A percentile compares a stretch with the other conserved stretches of the same genome.
Evolutionary conservation across 30 jellyfish, hydroid and myxozoan species (phyloP).

Genomic region (Aurelia aurita complex sp. Pacific): DNA sequence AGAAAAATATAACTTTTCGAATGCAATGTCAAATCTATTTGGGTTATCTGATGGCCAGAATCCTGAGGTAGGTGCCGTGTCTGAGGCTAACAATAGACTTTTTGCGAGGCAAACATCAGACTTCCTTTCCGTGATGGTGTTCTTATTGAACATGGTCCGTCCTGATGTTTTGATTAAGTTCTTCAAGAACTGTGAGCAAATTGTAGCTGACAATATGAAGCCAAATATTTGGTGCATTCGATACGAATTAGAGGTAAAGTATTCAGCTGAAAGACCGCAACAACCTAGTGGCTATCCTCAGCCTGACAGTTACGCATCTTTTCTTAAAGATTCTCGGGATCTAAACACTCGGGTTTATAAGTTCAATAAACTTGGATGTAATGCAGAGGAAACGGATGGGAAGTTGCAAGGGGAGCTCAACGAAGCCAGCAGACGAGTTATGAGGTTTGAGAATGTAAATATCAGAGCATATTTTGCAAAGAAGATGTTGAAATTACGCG

Average conservation of each 20-base stretch:
- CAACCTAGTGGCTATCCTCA: too few relatives aligned
- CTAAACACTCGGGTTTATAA: too few relatives aligned
- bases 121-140: constrained; percentile 12
- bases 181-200: constrained; percentile 17
- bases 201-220: not conserved
- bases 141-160: constrained; percentile 11
- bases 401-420: too few relatives aligned
- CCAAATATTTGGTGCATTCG: constrained; percentile 18
- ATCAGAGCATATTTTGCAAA: too few relatives aligned
- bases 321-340: too few relatives aligned
- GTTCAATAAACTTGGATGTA: too few relatives aligned
- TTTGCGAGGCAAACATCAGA: constrained; percentile 6
- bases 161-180: not conserved
- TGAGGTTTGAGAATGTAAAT: too few relatives aligned
- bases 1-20: constrained; percentile 20
- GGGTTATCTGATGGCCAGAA: not conserved
- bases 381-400: too few relatives aligned
- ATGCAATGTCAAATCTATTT: constrained; percentile 10
- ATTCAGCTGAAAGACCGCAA: not conserved
- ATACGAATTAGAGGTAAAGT: constrained; percentile 10
- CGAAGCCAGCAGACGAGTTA: too few relatives aligned
- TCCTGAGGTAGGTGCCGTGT: not conserved
- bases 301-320: too few relatives aligned
- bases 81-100: not conserved
- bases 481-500: too few relatives aligned